Base-by-base conservation (phyloP, 2,888 invertebrate genomes). In the Tipula lateralis region DNA sequence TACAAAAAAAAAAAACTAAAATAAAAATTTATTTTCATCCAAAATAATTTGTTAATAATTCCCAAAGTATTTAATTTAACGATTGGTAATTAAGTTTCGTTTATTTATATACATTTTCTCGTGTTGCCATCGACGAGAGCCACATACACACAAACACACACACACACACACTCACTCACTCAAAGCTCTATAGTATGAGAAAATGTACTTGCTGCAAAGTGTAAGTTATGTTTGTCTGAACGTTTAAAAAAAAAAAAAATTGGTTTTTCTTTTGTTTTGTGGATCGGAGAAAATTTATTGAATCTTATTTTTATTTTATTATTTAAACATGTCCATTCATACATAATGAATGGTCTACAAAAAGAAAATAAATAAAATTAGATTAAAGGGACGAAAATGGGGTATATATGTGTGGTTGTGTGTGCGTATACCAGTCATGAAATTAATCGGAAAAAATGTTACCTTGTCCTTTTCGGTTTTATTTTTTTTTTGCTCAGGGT, bases 11-110 rank as follows among this genome's bases (percentile, higher is more conserved):
- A 7, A 12, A 39, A 39, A 39, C 39, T 39, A 44, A 44, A 44
- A 66, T 9, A 24, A 66, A 66, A 66, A 12, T 66, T 24, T 24
- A 24, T 66, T 66, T 66, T 24, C 24, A 66, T 66, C 66, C 66
- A 24, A 66, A 66, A 66, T 66, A 66, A 66, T 66, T 66, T 66
- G 66, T 66, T 66, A 66, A 66, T 66, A 66, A 66, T 66, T 66
- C 66, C 66, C 66, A 66, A 66, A 66, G 66, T 66, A 66, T 66
- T 66, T 66, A 66, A 66, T 66, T 66, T 66, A 66, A 66, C 24
- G 66, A 66, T 66, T 66, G 66, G 66, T 66, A 66, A 66, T 66
- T 66, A 66, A 66, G 66, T 66, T 66, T 66, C 66, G 24, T 19
- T 66, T 66, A 66, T 66, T 66, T 50, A 50, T 50, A 7, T 50